These are phyloP conservation scores for Callinectes sapidus DNA, from an alignment of 2,888 invertebrate species.

Conservation along the genomic window DNA sequence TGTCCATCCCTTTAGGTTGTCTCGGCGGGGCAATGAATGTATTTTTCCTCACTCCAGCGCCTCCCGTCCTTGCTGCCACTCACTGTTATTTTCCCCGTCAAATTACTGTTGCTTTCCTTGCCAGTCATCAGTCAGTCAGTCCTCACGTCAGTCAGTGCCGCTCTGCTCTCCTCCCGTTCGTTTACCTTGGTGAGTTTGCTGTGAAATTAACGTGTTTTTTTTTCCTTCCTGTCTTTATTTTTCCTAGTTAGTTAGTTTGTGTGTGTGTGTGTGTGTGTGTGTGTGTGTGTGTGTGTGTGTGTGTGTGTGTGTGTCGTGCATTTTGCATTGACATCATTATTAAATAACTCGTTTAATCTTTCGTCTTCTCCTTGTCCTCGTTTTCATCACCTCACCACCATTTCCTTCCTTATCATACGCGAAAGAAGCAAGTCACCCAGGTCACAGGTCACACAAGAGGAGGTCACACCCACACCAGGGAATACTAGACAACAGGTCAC, in stretches of 20 bases:
- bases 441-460: no score
- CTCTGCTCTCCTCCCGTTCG: background rate
- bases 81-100: background rate
- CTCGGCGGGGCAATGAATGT: background rate
- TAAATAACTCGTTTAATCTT: background rate
- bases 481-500: background rate
- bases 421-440: background rate
- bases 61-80: background rate
- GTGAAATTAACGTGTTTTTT: background rate
- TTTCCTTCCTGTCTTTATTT: background rate
- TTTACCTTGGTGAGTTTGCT: background rate
- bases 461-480: background rate
- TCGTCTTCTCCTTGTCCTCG: background rate
- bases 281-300: slow-evolving; percentile 20
- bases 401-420: background rate
- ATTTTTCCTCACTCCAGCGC: background rate
- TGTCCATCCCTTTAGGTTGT: background rate
- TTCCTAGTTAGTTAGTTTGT: background rate
- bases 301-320: background rate
- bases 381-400: background rate
- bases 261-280: slow-evolving; percentile 18
- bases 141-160: no score
- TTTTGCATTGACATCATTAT: background rate
- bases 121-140: background rate
- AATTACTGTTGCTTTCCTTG: background rate